Percentiles rank a stretch among this genome's conserved stretches.
Conservation (phyloP, 64 coral and sea anemone species). For the Pocillopora damicornis region DNA sequence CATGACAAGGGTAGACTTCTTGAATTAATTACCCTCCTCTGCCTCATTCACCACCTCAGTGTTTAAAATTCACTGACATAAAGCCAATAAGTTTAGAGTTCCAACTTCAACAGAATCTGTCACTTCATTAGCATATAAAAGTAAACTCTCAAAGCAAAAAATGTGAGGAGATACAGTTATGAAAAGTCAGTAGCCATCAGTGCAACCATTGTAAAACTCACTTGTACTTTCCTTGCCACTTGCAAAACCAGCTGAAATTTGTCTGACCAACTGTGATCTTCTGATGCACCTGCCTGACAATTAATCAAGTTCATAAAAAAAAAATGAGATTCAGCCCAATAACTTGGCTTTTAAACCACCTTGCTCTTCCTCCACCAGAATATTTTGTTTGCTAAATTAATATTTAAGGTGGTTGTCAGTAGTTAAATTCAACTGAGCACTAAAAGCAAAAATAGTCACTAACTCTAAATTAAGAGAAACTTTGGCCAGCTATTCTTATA, state of each 20-base stretch:
- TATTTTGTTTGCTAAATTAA: too few relatives aligned
- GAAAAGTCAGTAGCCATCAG: neutral
- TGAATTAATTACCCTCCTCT: too few relatives aligned
- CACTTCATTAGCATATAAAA: neutral
- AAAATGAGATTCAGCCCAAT: neutral
- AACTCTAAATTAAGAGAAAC: too few relatives aligned
- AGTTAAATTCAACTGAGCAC: too few relatives aligned
- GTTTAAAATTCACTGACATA: too few relatives aligned
- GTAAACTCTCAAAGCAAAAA: neutral
- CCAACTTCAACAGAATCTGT: neutral
- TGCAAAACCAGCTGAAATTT: slow-evolving; percentile 91
- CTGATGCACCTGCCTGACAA: slow-evolving; percentile 37
- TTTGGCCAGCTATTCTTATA: too few relatives aligned
- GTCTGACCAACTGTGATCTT: slow-evolving; percentile 91
- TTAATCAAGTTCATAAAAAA: neutral
- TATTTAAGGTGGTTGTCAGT: too few relatives aligned
- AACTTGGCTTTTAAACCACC: neutral
- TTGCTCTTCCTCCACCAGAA: too few relatives aligned
- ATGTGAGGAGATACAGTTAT: neutral
- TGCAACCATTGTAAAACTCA: neutral
- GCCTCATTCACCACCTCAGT: too few relatives aligned
- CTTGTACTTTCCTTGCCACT: slow-evolving; percentile 90
- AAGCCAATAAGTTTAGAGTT: too few relatives aligned
- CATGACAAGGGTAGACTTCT: too few relatives aligned
- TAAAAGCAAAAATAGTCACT: too few relatives aligned